A percentile compares a stretch with the other conserved stretches of the same genome.
Conservation (phyloP, 2,888 invertebrate species). For the Eueremaeus valkanovi region DNA sequence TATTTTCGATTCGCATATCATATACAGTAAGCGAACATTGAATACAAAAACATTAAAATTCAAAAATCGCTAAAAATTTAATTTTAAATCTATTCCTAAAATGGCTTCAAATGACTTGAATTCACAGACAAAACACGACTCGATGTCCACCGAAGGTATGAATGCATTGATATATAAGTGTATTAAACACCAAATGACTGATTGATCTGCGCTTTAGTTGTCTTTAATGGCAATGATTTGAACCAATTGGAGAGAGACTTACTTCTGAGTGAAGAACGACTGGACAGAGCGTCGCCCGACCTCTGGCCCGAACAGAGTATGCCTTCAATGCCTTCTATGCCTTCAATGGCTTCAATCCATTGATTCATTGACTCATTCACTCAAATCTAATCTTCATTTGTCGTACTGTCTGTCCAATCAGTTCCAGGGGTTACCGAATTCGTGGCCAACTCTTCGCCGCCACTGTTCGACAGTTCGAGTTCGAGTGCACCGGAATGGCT, state of each 20-base stretch:
- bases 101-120: not conserved
- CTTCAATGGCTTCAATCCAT: constrained; percentile 45
- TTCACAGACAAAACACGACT: not conserved
- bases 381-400: too few relatives aligned
- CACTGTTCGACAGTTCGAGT: constrained; percentile 44
- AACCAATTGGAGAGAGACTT: constrained; percentile 65
- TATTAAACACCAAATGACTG: not conserved
- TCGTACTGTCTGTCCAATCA: constrained; percentile 48
- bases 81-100: not conserved
- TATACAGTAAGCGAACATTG: not conserved
- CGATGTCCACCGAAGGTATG: not conserved
- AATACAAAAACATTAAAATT: too few relatives aligned
- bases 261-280: constrained; percentile 73
- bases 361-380: not conserved
- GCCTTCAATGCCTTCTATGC: not conserved
- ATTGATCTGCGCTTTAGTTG: not conserved
- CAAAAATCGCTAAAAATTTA: not conserved
- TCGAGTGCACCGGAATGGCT: constrained; percentile 52
- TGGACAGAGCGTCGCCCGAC: constrained; percentile 91
- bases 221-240: constrained; percentile 49
- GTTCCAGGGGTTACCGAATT: constrained; percentile 88
- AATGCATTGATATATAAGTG: not conserved
- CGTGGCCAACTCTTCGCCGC: constrained; percentile 55
- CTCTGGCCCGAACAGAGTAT: constrained; percentile 92
- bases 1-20: too few relatives aligned